These are phyloP conservation scores for Tetrax tetrax DNA, from an alignment of 2,113 vertebrate genomes.

Conservation along the genomic window DNA sequence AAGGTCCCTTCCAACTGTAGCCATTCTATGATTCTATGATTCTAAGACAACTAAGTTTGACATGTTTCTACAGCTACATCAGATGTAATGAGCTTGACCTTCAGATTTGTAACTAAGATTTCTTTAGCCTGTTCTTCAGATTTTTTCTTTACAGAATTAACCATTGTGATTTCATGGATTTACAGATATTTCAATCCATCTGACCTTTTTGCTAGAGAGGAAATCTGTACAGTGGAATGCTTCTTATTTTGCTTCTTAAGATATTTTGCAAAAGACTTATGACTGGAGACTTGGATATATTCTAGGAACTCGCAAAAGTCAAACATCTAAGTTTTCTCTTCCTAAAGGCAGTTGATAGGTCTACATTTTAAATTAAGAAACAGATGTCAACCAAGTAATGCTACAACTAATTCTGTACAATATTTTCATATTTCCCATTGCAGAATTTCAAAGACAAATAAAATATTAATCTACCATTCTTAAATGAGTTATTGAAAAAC, in stretches of 20 bases:
- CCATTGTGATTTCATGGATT: not conserved
- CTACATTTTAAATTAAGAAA: not conserved
- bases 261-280: not conserved
- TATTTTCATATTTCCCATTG: not conserved
- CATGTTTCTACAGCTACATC: not conserved
- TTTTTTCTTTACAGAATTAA: not conserved
- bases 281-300: not conserved
- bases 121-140: not conserved
- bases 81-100: not conserved
- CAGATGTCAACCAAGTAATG: not conserved
- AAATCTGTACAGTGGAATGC: not conserved
- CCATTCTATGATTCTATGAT: no score
- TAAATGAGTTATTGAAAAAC: not conserved
- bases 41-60: not conserved
- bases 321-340: not conserved
- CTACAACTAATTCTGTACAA: not conserved
- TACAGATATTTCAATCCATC: not conserved
- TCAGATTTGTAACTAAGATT: not conserved
- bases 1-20: no score
- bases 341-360: not conserved
- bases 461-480: not conserved
- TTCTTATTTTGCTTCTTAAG: not conserved
- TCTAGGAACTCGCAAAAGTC: not conserved
- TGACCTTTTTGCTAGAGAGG: not conserved
- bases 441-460: not conserved